Percentiles rank a stretch among this genome's conserved stretches.
phyloP scores from a whole-genome alignment of 1,140 invertebrate genomes.

The Drosophila varians region DNA sequence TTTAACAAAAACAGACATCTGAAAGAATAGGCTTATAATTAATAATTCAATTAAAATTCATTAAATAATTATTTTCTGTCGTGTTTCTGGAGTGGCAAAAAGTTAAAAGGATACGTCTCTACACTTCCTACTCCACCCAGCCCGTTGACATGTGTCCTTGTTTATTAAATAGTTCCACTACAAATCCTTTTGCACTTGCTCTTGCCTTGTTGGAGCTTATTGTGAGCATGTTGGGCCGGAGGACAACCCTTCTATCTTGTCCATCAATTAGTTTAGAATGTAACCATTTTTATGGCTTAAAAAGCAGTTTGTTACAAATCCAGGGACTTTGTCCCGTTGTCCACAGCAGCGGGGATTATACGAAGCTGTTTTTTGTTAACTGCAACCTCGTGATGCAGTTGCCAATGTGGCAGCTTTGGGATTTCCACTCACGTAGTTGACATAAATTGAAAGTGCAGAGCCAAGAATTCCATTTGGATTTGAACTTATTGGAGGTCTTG shows the following conservation, averaged over 20 bases:
- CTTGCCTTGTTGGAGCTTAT: slow-evolving; percentile 24
- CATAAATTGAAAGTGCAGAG: slow-evolving; percentile 39
- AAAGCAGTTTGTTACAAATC: slow-evolving; percentile 37
- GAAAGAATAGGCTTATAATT: too few species aligned
- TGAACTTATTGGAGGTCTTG: background rate
- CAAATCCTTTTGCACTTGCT: slow-evolving; percentile 32
- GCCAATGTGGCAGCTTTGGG: too few species aligned
- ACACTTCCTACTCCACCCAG: background rate
- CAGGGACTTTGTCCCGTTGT: slow-evolving; percentile 36
- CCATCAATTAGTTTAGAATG: slow-evolving; percentile 42
- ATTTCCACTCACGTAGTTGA: slow-evolving; percentile 41
- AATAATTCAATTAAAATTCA: too few species aligned
- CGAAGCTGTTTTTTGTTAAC: slow-evolving; percentile 37
- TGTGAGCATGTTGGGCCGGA: slow-evolving; percentile 19
- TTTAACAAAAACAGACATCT: too few species aligned
- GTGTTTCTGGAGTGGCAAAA: background rate
- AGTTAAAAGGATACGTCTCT: slow-evolving; percentile 10
- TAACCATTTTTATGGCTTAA: slow-evolving; percentile 44
- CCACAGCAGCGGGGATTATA: slow-evolving; percentile 34
- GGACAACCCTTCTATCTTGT: slow-evolving; percentile 41
- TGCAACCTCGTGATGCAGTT: slow-evolving; percentile 3
- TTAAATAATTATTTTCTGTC: background rate
- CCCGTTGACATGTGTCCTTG: slow-evolving; percentile 21
- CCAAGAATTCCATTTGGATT: slow-evolving; percentile 10
- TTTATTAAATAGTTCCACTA: slow-evolving; percentile 39